Base-by-base conservation (phyloP, 2,113 vertebrate genomes). In the Pholis gunnellus region DNA sequence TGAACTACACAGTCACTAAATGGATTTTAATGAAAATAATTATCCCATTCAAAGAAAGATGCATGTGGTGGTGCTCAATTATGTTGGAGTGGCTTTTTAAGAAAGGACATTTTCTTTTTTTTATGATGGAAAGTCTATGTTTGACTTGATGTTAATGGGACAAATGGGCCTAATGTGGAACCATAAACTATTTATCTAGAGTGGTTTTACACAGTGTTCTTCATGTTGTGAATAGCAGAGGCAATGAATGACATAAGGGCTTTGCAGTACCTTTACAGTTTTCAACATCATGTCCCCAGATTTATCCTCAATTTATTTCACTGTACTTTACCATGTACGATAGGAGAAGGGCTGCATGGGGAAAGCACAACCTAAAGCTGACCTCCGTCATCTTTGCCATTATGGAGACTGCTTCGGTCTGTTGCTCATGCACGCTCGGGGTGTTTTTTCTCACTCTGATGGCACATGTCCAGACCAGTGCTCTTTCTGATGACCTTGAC, bases 401-500 rank as follows among this genome's bases (percentile, higher is more conserved):
- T 15, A 79, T 64, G 63, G 52, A 78, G 48, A 42, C 70, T 17
- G 31, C 73, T 61, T 72, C 22, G 40, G 71, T 85, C 81, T 29
- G 73, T 61, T 54, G 72, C 78, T 80, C 81, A 61, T 74, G 73
- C 60, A 36, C 8, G 18, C 65, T 82, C 3, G 13, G 61, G 34
- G 52, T 13, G 2, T n/a, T 85, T 81, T 59, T 68, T 72, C 72
- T 81, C 65, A 34, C 81, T 86, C 36, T 31, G 75, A 61, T 63
- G 75, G 78, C 86, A 79, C 75, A 68, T 69, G 84, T 90, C 79
- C 72, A 78, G 83, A 90, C 78, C 84, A 73, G 68, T 56, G 66
- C 44, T 78, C 77, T 64, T 78, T 86, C 72, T 67, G 80, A 81
- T 91, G 89, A 93, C 95, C 93, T 95, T 93, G 91, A 86, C 85